Conservation (phyloP, 1,140 invertebrate species). For the Ceratina australensis region DNA sequence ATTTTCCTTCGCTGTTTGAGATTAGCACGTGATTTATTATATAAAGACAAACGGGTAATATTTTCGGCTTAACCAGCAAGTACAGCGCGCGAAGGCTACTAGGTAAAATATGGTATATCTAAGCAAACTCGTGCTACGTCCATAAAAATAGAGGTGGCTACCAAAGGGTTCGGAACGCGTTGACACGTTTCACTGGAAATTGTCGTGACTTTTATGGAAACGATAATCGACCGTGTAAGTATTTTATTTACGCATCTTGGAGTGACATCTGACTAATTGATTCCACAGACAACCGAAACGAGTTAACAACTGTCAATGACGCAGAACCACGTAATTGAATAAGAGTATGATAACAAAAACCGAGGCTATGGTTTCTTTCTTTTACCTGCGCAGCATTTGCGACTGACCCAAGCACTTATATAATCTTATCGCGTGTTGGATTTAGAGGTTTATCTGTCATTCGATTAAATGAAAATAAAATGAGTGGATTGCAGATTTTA, state of each 20-base stretch:
- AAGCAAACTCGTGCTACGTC: background rate
- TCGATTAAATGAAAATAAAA: no score
- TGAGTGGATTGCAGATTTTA: no score
- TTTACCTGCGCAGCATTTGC: background rate
- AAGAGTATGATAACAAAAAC: background rate
- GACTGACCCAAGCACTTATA: background rate
- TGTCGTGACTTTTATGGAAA: background rate
- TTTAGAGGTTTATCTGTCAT: no score
- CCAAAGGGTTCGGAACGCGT: background rate
- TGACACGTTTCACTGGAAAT: background rate
- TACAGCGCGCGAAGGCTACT: background rate
- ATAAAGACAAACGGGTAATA: background rate
- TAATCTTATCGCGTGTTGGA: background rate
- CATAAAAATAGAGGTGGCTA: constrained; percentile 4
- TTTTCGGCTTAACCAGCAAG: constrained; percentile 10
- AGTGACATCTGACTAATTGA: background rate
- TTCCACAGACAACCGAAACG: background rate
- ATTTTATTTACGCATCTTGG: background rate
- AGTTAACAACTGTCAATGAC: background rate
- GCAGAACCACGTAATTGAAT: background rate
- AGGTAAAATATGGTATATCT: background rate
- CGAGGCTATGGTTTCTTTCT: background rate
- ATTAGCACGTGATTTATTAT: background rate
- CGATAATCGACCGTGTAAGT: background rate
- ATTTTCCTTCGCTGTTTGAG: background rate